Evolutionary conservation across 2,797 vertebrate genomes (phyloP).

Genomic region (Sitta carolinensis): DNA sequence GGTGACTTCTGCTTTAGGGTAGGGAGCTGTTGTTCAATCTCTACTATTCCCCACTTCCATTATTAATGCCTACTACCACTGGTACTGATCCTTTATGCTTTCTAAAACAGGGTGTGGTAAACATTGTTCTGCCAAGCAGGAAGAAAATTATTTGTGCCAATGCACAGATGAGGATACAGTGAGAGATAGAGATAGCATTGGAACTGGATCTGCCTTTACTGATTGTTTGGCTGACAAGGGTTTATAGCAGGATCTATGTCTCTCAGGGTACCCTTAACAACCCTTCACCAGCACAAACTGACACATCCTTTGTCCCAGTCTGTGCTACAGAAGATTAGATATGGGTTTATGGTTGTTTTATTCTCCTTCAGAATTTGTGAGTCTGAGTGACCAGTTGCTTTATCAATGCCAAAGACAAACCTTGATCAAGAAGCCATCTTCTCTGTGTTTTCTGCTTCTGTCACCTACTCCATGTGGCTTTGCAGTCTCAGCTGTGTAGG

Average conservation of each 20-base stretch:
- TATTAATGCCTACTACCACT: not conserved
- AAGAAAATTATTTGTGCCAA: not conserved
- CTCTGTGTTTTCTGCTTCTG: not conserved
- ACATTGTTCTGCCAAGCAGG: not conserved
- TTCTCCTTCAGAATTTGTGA: not conserved
- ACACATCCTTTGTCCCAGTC: not conserved
- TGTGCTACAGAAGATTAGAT: not conserved
- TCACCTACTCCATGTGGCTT: not conserved
- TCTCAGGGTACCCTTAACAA: not conserved
- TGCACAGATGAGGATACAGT: not conserved
- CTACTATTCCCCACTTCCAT: not conserved
- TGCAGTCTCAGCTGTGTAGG: not conserved
- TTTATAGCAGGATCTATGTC: not conserved
- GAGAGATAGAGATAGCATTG: not conserved
- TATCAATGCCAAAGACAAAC: not conserved
- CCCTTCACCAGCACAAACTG: not conserved
- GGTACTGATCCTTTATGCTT: not conserved
- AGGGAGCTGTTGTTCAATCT: rapidly evolving
- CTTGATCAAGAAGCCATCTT: not conserved
- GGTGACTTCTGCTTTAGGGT: not conserved
- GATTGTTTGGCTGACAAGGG: not conserved
- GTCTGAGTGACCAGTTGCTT: not conserved
- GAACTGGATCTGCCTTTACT: not conserved
- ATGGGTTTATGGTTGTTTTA: not conserved
- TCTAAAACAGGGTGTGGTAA: not conserved